Base-by-base conservation (phyloP, 92 coral and sea anemone species). In the Zoanthus sansibaricus region DNA sequence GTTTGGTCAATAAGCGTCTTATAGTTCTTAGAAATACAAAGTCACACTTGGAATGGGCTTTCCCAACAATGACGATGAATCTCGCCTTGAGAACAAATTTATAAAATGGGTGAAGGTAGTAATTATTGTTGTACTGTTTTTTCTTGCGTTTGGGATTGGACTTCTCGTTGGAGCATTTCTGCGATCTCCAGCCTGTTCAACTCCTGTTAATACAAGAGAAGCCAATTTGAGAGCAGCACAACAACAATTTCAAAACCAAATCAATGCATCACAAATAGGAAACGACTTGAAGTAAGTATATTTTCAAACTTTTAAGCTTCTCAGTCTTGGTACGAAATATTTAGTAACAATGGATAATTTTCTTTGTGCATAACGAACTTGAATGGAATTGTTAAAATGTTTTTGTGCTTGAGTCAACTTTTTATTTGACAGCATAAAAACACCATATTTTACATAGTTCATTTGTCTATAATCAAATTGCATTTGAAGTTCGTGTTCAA, bases 111-210 rank as follows among this genome's bases (percentile, higher is more conserved):
- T 80, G 59, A 80, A 46, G 42, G 14, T 80, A 62, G 17, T 80
- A 64, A 80, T 51, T 14, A 11, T 80, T 20, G 58, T 66, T 18
- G 37, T 80, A 17, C 46, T 80, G 85, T 46, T 80, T 47, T 66
- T 80, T 13, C 59, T 80, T 6, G 85, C 74, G 45, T 80, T 80
- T 46, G 85, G 61, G 18, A 80, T 80, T 45, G 85, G 85, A 12
- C 85, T 80, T 20, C 18, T 80, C 47, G 85, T 80, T 4, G 85
- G 85, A 80, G 85, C 85, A 4, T 80, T 66, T 80, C 58, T 80
- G 37, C 75, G 85, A 13, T 13, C 85, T 45, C 85, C 75, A 0
- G 44, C 85, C 6, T 80, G 85, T 14, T 44, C 74, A 11, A 64
- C 61, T 76, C 82, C 66, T 6, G 45, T 32, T 10, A 45, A 47